A percentile compares a stretch with the other conserved stretches of the same genome.
Conservation (phyloP, 2,888 invertebrate species). For the Drosophila setosimentum region DNA sequence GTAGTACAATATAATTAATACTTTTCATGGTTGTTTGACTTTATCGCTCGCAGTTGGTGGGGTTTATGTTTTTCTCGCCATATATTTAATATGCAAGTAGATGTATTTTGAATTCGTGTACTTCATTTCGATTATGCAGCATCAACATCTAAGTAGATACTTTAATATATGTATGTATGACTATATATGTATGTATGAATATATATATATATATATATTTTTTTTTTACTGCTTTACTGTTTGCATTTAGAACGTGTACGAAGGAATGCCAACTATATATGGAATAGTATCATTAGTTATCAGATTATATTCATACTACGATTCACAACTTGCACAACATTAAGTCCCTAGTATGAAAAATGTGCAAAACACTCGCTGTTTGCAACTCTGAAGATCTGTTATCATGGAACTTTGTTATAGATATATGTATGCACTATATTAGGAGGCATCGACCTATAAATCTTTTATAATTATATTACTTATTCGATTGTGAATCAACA, state of each 20-base stretch:
- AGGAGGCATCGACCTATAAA: constrained; percentile 11
- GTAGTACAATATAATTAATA: constrained; percentile 55
- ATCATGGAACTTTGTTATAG: constrained; percentile 12
- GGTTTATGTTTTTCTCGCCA: constrained; percentile 45
- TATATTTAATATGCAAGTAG: constrained; percentile 30
- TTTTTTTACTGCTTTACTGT: background rate
- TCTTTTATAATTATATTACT: constrained; percentile 3
- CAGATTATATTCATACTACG: constrained; percentile 27
- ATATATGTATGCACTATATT: constrained; percentile 2
- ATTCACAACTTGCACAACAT: constrained; percentile 49
- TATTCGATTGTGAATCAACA: constrained; percentile 26
- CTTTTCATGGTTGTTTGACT: constrained; percentile 59
- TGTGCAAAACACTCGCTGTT: background rate
- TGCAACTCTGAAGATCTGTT: background rate
- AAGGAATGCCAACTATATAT: constrained; percentile 26
- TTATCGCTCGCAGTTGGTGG: constrained; percentile 65
- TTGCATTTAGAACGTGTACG: constrained; percentile 26
- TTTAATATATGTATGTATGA: constrained; percentile 10
- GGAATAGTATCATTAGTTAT: constrained; percentile 26
- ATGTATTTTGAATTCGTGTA: constrained; percentile 40
- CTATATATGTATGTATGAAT: constrained; percentile 7
- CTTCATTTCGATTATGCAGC: constrained; percentile 12
- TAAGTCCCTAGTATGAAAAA: constrained; percentile 14
- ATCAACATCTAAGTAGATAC: constrained; percentile 35
- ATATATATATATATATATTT: background rate